Conservation (phyloP, 2,888 invertebrate species). For the Penaeus monodon region DNA sequence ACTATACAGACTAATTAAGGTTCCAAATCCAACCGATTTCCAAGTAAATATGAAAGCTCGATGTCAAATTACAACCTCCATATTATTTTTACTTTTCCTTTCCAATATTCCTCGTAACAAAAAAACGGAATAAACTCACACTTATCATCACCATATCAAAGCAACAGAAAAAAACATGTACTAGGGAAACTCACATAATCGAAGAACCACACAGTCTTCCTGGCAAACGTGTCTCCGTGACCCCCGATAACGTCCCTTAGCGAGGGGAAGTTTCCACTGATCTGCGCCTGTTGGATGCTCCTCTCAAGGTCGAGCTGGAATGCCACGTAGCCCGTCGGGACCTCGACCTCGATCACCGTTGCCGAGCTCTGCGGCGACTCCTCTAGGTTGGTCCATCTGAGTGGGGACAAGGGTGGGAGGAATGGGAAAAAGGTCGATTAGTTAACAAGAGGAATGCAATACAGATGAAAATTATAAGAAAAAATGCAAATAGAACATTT, state of each 20-base stretch:
- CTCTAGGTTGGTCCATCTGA: conserved; percentile 70
- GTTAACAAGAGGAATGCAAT: too few species aligned
- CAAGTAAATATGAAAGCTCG: too few species aligned
- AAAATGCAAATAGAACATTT: not conserved
- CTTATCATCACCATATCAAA: too few species aligned
- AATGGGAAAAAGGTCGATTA: too few species aligned
- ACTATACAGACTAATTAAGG: too few species aligned
- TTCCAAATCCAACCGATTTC: too few species aligned
- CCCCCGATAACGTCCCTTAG: conserved; percentile 68
- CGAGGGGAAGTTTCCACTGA: conserved; percentile 67
- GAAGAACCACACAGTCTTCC: conserved; percentile 72
- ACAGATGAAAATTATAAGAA: too few species aligned
- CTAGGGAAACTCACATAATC: conserved; percentile 70
- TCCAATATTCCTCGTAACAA: too few species aligned
- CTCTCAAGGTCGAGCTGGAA: conserved; percentile 71
- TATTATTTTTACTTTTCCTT: too few species aligned
- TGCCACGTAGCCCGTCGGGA: conserved; percentile 72
- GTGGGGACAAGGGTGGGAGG: not conserved
- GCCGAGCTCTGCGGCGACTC: conserved; percentile 70
- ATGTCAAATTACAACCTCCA: too few species aligned
- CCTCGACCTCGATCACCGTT: conserved; percentile 71
- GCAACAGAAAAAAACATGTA: not conserved
- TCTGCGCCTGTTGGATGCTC: conserved; percentile 65
- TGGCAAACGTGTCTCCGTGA: conserved; percentile 66
- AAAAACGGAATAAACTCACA: too few species aligned